phyloP scores from a whole-genome alignment of 2,113 vertebrate genomes.

The Chascanopsetta lugubris region DNA sequence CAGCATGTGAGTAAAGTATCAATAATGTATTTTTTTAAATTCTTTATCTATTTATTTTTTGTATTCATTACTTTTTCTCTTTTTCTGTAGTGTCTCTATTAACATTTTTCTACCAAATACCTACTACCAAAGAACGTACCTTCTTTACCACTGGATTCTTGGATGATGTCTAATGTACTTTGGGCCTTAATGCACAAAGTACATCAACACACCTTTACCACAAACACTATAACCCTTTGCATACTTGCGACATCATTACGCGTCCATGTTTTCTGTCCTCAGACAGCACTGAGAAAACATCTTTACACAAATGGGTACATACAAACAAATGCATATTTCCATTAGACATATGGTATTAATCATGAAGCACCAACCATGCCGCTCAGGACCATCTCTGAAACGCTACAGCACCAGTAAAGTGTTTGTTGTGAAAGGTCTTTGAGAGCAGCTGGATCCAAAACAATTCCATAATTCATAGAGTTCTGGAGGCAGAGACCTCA shows the following conservation, averaged over 20 bases:
- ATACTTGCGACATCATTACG: slow-evolving; percentile 3
- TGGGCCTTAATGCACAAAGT: slow-evolving; percentile 28
- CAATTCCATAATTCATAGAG: slow-evolving; percentile 39
- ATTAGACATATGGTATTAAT: slow-evolving; percentile 17
- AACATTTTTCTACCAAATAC: no score
- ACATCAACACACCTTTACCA: slow-evolving; percentile 28
- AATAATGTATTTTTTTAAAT: no score
- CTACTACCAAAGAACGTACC: not conserved
- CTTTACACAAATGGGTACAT: not conserved
- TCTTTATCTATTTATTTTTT: no score
- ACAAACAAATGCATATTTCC: slow-evolving; percentile 10
- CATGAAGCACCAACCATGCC: not conserved
- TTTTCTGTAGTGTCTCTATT: not conserved
- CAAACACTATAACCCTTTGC: slow-evolving; percentile 44
- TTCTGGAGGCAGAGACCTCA: slow-evolving; percentile 7
- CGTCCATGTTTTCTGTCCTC: not conserved
- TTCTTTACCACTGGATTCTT: not conserved
- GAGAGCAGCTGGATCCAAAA: slow-evolving; percentile 26
- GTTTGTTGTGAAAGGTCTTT: slow-evolving; percentile 8
- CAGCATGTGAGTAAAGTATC: not conserved
- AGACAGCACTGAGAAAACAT: not conserved
- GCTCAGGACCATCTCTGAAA: slow-evolving; percentile 16
- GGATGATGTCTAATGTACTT: slow-evolving; percentile 25
- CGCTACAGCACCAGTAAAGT: not conserved
- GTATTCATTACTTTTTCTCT: not conserved